phyloP scores from a whole-genome alignment of 1,140 invertebrate genomes.

The Lineus longissimus region DNA sequence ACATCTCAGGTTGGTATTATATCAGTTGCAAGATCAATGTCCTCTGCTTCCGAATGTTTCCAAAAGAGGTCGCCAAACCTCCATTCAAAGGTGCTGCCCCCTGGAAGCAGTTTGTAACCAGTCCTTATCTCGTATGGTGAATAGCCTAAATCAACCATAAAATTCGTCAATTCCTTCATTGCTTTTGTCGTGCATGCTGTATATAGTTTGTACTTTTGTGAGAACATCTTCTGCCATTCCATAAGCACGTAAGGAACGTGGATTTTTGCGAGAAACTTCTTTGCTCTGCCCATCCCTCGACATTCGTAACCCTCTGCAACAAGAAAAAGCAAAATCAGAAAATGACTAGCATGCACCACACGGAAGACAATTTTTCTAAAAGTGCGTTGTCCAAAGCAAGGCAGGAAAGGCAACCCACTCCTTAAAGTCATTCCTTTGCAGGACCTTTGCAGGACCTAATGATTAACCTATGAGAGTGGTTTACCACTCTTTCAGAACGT shows the following conservation, averaged over 20 bases:
- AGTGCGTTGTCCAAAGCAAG: too few relatives aligned
- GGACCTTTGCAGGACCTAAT: too few relatives aligned
- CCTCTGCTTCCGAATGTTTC: slow-evolving; percentile 7
- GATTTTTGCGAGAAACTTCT: slow-evolving; percentile 27
- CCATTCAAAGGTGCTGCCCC: slow-evolving; percentile 16
- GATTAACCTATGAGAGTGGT: too few relatives aligned
- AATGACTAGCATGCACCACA: too few relatives aligned
- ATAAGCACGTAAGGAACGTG: slow-evolving; percentile 44
- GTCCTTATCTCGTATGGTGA: slow-evolving; percentile 25
- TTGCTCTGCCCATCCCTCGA: slow-evolving; percentile 23
- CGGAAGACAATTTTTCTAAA: too few relatives aligned
- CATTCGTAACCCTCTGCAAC: slow-evolving; percentile 42
- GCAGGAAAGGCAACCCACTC: too few relatives aligned
- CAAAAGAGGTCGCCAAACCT: slow-evolving; percentile 27
- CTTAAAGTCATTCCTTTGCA: too few relatives aligned
- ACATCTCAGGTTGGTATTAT: too few relatives aligned
- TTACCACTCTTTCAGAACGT: too few relatives aligned
- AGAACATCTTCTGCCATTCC: slow-evolving; percentile 40
- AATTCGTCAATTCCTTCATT: slow-evolving; percentile 18
- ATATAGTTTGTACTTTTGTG: slow-evolving; percentile 8
- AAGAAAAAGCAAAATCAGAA: neutral
- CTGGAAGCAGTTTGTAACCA: slow-evolving; percentile 17
- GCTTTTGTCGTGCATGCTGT: slow-evolving; percentile 14
- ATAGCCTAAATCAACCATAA: slow-evolving; percentile 22
- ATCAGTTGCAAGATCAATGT: too few relatives aligned